Base-by-base conservation (phyloP, 2,797 vertebrate genomes). In the Mico argentatus region DNA sequence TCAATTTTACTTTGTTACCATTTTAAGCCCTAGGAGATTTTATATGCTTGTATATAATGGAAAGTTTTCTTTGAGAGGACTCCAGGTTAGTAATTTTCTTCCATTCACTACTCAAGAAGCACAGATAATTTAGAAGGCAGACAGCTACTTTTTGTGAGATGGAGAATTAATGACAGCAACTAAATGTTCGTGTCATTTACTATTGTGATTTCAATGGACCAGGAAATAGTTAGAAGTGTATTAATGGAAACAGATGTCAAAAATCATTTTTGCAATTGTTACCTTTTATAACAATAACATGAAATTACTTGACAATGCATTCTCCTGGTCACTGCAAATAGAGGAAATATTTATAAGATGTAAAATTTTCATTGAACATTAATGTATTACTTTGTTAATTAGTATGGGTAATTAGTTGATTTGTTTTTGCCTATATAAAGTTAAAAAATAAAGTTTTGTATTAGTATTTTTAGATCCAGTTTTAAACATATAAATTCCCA, bases 131-230 rank as follows among this genome's bases (percentile, higher is more conserved):
- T 90, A 80, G 72, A 89, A 89, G n/a, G 36, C 46, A 96, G 75
- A 95, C n/a, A 91, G 72, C 44, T n/a, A 90, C 59, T 30, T 92
- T 96, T 97, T 94, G 39, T 94, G 55, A 95, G 67, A 89, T 36
- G 26, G 85, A 93, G 77, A 95, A 96, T 87, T 91, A 92, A 84
- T 80, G 50, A 86, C 44, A 96, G 83, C 41, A 57, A 80, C 36
- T 91, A 83, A 95, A 73, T 70, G 15, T 87, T 81, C n/a, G 61
- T 95, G 96, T 95, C 88, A 92, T 86, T 97, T 87, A 50, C 27
- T 30, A 12, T 81, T 82, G 52, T 86, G 59, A 89, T 90, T 88
- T 97, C 39, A 46, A 8, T 27, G 48, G 44, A 73, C 59, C 61
- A 12, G 33, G 70, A 57, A 89, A 80, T 84, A 70, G 46, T 80